Conservation (phyloP, 2,797 vertebrate genomes). For the Philypnodon macrostomus region DNA sequence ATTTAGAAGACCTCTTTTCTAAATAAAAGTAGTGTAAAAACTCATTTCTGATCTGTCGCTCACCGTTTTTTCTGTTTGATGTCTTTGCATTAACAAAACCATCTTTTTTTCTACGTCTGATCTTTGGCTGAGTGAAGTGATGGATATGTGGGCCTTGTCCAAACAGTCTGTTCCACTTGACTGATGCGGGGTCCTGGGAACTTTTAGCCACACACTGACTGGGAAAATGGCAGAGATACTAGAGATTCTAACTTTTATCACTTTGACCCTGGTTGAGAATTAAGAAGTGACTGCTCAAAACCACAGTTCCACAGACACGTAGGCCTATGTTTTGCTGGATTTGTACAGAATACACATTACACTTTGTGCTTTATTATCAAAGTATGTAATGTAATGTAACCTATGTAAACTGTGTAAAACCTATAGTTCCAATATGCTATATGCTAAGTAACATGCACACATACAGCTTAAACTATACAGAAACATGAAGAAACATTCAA, state of each 20-base stretch:
- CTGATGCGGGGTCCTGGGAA: slow-evolving; percentile 5
- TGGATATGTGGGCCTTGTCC: slow-evolving; percentile 25
- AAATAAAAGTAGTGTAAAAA: slow-evolving; percentile 2
- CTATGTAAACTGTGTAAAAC: too few relatives aligned
- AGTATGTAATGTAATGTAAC: too few relatives aligned
- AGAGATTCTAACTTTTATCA: not conserved
- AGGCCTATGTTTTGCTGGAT: too few relatives aligned
- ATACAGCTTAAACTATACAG: too few relatives aligned
- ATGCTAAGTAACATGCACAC: too few relatives aligned
- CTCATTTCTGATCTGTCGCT: not conserved
- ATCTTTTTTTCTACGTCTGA: not conserved
- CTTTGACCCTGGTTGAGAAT: not conserved
- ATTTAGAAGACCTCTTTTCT: not conserved
- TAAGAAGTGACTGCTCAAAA: too few relatives aligned
- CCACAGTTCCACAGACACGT: too few relatives aligned
- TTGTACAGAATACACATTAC: too few relatives aligned
- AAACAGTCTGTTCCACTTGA: slow-evolving; percentile 38
- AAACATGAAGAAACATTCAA: too few relatives aligned
- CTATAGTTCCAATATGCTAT: too few relatives aligned
- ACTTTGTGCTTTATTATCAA: too few relatives aligned
- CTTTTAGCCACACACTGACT: not conserved
- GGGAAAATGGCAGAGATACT: not conserved
- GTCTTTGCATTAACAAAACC: not conserved
- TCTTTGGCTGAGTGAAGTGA: slow-evolving; percentile 1
- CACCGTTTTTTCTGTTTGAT: slow-evolving; percentile 3